These are phyloP conservation scores for Enchytraeus crypticus DNA, from an alignment of 2,888 invertebrate genomes.

Conservation along the genomic window DNA sequence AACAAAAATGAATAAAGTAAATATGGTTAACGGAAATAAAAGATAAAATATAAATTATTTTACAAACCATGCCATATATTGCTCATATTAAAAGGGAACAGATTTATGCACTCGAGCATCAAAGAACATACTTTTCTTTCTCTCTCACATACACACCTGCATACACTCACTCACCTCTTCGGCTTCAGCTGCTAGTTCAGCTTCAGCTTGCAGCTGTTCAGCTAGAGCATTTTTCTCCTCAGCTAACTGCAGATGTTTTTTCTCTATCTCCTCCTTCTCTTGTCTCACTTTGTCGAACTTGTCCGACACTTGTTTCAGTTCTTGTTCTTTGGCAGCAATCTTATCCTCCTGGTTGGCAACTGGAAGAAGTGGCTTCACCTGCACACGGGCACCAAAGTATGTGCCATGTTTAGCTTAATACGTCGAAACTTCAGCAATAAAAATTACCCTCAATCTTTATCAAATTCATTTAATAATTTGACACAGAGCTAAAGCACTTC, in stretches of 20 bases:
- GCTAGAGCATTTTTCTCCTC: constrained; percentile 89
- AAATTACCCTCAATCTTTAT: too few relatives aligned
- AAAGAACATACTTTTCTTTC: too few relatives aligned
- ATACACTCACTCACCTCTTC: constrained; percentile 56
- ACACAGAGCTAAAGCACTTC: too few relatives aligned
- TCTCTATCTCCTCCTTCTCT: constrained; percentile 54
- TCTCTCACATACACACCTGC: not conserved
- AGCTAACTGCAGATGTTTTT: constrained; percentile 57
- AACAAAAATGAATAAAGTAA: not conserved
- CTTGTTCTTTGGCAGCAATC: constrained; percentile 91
- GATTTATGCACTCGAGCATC: too few relatives aligned
- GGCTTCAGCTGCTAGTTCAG: constrained; percentile 94
- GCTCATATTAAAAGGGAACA: too few relatives aligned
- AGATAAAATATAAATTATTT: not conserved
- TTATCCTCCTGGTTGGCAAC: constrained; percentile 99
- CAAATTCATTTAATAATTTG: too few relatives aligned
- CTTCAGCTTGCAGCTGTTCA: constrained; percentile 90
- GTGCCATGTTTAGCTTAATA: too few relatives aligned
- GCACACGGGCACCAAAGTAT: constrained; percentile 1
- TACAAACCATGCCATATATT: too few relatives aligned
- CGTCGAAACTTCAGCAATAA: too few relatives aligned
- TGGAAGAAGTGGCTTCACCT: constrained; percentile 79
- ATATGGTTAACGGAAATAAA: not conserved
- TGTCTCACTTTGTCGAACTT: constrained; percentile 56
- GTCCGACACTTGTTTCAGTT: constrained; percentile 59